Evolutionary conservation across 2,113 vertebrate species (phyloP).

Genomic region (Pelecanoides urinatrix): DNA sequence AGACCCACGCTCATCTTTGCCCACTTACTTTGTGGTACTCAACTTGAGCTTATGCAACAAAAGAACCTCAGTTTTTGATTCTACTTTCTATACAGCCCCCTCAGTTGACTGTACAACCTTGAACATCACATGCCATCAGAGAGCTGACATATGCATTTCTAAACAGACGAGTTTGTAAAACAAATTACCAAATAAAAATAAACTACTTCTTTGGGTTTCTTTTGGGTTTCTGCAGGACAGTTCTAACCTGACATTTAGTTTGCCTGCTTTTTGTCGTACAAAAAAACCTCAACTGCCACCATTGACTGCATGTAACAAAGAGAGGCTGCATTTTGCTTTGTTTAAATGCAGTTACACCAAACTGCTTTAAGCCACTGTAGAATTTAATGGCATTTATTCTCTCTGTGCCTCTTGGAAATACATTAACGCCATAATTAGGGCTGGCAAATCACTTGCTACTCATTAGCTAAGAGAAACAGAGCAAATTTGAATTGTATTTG

Average conservation of each 20-base stretch:
- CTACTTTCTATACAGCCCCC: neutral
- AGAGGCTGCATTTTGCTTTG: neutral
- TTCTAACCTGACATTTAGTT: neutral
- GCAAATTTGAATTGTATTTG: neutral
- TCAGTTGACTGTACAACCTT: neutral
- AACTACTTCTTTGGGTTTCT: neutral
- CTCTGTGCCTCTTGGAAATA: constrained; percentile 10
- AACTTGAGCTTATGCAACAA: neutral
- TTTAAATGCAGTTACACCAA: neutral
- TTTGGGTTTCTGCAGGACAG: neutral
- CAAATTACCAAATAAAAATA: neutral
- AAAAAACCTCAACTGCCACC: neutral
- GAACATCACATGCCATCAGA: neutral
- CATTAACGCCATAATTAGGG: neutral
- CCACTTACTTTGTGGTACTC: neutral
- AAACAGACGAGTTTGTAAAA: neutral
- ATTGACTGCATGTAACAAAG: neutral
- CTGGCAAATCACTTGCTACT: constrained; percentile 14
- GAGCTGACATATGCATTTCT: neutral
- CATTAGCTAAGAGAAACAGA: constrained; percentile 25
- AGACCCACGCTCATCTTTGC: neutral
- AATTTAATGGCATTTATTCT: neutral
- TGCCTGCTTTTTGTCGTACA: neutral
- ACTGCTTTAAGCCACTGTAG: neutral
- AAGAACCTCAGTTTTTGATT: neutral